Evolutionary conservation across 2,113 vertebrate genomes (phyloP).

Genomic region (Ptilonorhynchus violaceus): DNA sequence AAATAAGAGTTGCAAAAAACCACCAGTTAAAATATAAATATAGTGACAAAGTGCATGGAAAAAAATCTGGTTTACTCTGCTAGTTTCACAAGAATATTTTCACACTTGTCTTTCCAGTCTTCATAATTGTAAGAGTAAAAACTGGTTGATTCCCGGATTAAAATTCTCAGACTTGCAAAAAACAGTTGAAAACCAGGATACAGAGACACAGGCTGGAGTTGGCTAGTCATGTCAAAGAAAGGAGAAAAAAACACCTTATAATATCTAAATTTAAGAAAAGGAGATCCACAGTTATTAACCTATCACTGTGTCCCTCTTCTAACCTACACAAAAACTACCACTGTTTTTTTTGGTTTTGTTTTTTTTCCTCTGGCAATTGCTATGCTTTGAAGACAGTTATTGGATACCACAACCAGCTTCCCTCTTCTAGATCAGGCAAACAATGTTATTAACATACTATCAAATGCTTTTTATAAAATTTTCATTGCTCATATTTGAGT

Average conservation of each 20-base stretch:
- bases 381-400: background rate
- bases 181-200: background rate
- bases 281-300: background rate
- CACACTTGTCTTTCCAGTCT: background rate
- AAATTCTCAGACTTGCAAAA: background rate
- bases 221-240: background rate
- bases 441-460: background rate
- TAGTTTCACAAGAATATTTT: background rate
- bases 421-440: background rate
- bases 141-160: background rate
- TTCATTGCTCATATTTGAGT: background rate
- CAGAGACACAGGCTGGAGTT: background rate
- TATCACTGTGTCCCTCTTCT: background rate
- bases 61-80: background rate
- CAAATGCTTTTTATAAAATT: background rate
- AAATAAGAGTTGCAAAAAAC: background rate
- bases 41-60: background rate
- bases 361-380: rapidly evolving
- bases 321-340: background rate
- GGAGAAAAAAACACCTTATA: background rate
- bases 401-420: background rate
- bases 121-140: background rate
- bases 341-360: rapidly evolving
- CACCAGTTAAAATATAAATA: background rate
- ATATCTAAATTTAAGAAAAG: background rate